Evolutionary conservation across 2,888 invertebrate genomes (phyloP).

Genomic region (Lucinisca nassula): DNA sequence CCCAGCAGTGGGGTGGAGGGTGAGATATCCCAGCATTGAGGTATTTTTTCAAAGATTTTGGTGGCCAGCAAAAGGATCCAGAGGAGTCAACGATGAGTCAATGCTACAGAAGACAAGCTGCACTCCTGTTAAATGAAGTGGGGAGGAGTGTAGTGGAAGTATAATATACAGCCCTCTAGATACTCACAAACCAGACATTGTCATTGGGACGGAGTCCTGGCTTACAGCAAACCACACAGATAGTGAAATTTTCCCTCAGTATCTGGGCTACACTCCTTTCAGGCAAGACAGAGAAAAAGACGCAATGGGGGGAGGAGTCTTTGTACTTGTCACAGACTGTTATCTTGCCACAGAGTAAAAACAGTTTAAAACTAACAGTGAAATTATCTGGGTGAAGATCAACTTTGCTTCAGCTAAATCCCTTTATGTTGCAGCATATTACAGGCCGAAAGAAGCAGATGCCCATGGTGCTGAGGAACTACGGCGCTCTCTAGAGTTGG

Average conservation of each 20-base stretch:
- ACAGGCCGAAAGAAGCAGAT: slow-evolving; percentile 17
- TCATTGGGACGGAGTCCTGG: slow-evolving; percentile 21
- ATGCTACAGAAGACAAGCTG: too few relatives aligned
- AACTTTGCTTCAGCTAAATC: background rate
- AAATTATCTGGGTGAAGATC: slow-evolving; percentile 28
- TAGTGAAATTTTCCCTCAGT: slow-evolving; percentile 18
- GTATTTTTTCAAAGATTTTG: too few relatives aligned
- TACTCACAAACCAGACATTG: slow-evolving; percentile 18
- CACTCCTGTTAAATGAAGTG: too few relatives aligned
- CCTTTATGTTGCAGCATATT: slow-evolving; percentile 29
- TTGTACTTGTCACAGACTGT: too few relatives aligned
- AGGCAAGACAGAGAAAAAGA: slow-evolving; percentile 21
- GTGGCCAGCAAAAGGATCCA: too few relatives aligned
- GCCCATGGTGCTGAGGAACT: slow-evolving; percentile 23
- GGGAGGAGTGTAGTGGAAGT: too few relatives aligned
- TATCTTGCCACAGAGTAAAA: slow-evolving; percentile 14
- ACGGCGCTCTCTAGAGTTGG: slow-evolving; percentile 10
- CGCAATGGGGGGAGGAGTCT: background rate
- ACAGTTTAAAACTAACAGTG: slow-evolving; percentile 28
- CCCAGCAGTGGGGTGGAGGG: too few relatives aligned
- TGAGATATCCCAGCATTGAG: too few relatives aligned
- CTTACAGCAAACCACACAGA: slow-evolving; percentile 15
- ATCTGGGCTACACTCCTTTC: slow-evolving; percentile 12
- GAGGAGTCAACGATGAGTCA: too few relatives aligned
- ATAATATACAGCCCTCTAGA: background rate